phyloP scores from a whole-genome alignment of 2,888 invertebrate genomes.

The Dryococelus australis region DNA sequence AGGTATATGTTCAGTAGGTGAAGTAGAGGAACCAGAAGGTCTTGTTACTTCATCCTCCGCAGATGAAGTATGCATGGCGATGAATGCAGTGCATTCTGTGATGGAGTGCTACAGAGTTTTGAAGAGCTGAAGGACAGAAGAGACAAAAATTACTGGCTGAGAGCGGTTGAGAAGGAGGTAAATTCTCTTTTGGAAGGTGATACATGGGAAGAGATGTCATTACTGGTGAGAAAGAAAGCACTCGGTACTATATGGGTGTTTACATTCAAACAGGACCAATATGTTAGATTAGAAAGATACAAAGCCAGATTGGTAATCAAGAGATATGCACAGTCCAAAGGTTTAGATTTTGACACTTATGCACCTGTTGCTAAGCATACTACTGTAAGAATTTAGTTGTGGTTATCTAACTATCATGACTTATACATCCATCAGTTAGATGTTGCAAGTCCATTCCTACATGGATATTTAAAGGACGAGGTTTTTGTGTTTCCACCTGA shows the following conservation, averaged over 20 bases:
- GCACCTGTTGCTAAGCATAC: background rate
- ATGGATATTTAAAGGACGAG: background rate
- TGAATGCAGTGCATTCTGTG: too few species aligned
- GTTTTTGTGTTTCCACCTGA: background rate
- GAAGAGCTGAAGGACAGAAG: too few species aligned
- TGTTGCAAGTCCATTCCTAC: background rate
- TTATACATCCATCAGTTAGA: background rate
- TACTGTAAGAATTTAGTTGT: background rate
- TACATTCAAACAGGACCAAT: background rate
- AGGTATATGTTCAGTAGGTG: too few species aligned
- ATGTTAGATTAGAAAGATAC: background rate
- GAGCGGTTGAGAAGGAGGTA: too few species aligned
- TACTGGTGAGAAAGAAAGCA: too few species aligned
- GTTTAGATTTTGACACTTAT: background rate
- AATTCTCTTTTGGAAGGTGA: too few species aligned
- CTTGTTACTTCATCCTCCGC: too few species aligned
- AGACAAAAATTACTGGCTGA: too few species aligned
- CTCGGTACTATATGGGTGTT: background rate
- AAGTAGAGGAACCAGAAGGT: too few species aligned
- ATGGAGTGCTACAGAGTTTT: too few species aligned
- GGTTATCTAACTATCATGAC: background rate
- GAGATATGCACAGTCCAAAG: background rate
- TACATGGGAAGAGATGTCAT: too few species aligned
- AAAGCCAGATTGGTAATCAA: background rate
- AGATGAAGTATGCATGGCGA: too few species aligned